A percentile compares a stretch with the other conserved stretches of the same genome.
phyloP scores from a whole-genome alignment of 2,888 invertebrate genomes.

The Apantesis nais region DNA sequence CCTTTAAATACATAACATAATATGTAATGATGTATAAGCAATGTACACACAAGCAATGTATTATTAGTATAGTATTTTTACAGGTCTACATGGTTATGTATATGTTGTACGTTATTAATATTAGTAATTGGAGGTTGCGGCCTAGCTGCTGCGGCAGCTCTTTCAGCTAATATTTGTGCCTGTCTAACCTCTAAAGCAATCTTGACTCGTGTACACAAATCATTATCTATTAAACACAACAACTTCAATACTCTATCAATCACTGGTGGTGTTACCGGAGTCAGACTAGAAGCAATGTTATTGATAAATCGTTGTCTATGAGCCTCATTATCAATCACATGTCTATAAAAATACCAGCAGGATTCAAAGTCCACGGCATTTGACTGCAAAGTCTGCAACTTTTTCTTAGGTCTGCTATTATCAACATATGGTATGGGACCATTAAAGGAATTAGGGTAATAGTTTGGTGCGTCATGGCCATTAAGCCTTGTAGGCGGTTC shows the following conservation, averaged over 20 bases:
- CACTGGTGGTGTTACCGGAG: background rate
- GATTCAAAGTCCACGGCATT: conserved; percentile 7
- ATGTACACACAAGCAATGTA: too few species aligned
- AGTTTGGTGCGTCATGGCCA: background rate
- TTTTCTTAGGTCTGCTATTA: background rate
- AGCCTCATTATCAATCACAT: conserved; percentile 5
- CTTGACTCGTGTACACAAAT: conserved; percentile 6
- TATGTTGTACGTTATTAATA: background rate
- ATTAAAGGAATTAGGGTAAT: conserved; percentile 12
- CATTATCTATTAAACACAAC: conserved; percentile 1
- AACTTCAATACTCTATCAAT: conserved; percentile 4
- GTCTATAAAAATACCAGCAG: conserved; percentile 1
- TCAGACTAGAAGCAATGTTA: background rate
- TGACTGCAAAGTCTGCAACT: background rate
- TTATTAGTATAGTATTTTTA: too few species aligned
- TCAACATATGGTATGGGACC: conserved; percentile 11
- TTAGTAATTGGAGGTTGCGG: background rate
- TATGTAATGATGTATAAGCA: too few species aligned
- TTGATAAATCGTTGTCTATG: conserved; percentile 9
- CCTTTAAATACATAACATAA: too few species aligned
- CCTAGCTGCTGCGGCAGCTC: background rate
- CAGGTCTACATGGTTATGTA: background rate
- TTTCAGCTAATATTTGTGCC: background rate
- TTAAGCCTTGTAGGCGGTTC: background rate
- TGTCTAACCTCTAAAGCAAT: background rate